phyloP scores from a whole-genome alignment of 1,140 invertebrate genomes.

The Palaemon carinicauda region DNA sequence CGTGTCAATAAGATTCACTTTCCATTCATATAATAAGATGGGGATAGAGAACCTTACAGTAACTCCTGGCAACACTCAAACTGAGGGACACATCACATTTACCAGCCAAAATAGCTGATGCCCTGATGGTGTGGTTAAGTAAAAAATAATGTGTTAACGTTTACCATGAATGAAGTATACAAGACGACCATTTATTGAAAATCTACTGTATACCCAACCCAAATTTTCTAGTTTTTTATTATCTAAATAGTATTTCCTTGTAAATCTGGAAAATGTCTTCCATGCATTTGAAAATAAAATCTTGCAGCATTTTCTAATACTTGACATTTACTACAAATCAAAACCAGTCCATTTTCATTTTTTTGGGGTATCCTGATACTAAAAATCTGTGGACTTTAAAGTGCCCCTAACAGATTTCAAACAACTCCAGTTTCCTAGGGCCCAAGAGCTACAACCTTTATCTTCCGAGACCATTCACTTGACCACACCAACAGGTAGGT shows the following conservation, averaged over 20 bases:
- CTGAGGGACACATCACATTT: conserved; percentile 30
- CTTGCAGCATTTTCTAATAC: no score
- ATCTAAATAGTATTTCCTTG: no score
- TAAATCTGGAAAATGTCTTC: no score
- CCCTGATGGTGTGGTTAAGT: conserved; percentile 41
- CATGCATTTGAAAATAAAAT: no score
- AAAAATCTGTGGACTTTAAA: no score
- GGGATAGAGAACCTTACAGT: conserved; percentile 42
- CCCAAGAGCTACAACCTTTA: conserved; percentile 22
- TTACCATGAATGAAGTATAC: not conserved
- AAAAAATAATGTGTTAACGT: not conserved
- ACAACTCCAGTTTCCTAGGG: no score
- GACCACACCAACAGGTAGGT: conserved; percentile 50
- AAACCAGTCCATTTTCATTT: no score
- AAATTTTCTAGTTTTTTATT: not conserved
- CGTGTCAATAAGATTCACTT: conserved; percentile 38
- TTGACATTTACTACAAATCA: no score
- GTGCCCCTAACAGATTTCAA: no score
- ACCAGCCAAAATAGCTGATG: conserved; percentile 5
- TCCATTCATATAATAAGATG: not conserved
- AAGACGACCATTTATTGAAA: not conserved
- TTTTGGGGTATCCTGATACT: no score
- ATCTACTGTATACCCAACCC: no score
- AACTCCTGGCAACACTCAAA: conserved; percentile 32
- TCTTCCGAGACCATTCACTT: conserved; percentile 43